Evolutionary conservation across 2,113 vertebrate genomes (phyloP), one percentile per base, ranked within the genome.

Genomic region (Glaucidium brasilianum): DNA sequence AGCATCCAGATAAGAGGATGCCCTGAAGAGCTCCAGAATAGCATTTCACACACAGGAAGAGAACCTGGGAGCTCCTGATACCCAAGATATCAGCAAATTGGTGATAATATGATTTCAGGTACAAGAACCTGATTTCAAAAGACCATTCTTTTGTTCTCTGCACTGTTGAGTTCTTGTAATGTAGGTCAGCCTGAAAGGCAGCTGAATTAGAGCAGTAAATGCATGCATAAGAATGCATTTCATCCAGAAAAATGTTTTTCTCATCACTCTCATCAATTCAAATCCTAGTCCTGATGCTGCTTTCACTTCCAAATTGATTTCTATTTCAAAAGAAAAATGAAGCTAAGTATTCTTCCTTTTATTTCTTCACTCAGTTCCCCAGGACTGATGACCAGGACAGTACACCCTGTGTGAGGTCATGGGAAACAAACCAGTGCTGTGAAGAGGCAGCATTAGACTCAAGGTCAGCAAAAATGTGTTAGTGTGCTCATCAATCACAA

Each of bases 201-300:
- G 88, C 63, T 76, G 53, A 93, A 80, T 83, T 92, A 80, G 78
- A 93, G 59, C 78, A 80, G 39, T 53, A 90, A 89, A 95, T 56
- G 43, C 1, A 45, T 8, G 29, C 19, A 8, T 63, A 88, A 50
- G 41, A 74, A 73, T 1, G 7, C 29, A 72, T 39, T 92, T 90
- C 34, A 87, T 75, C 35, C 60, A 86, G 60, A 77, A 81, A 69
- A 91, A 81, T 15, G 30, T 2, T 80, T 66, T 73, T 88, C 53
- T 86, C 34, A 41, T 88, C 59, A n/a, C 26, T 73, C 22, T 73
- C 30, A 89, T 64, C 59, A 62, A 39, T 50, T 68, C 52, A 85
- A 62, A 79, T 63, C 23, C 34, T 23, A 52, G 20, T 60, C 30
- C 43, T 41, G 23, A 60, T 66, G 27, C 12, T 72, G 39, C 62